A percentile compares a stretch with the other conserved stretches of the same genome.
phyloP scores from a whole-genome alignment of 2,888 invertebrate species.

The Leptinotarsa juncta region DNA sequence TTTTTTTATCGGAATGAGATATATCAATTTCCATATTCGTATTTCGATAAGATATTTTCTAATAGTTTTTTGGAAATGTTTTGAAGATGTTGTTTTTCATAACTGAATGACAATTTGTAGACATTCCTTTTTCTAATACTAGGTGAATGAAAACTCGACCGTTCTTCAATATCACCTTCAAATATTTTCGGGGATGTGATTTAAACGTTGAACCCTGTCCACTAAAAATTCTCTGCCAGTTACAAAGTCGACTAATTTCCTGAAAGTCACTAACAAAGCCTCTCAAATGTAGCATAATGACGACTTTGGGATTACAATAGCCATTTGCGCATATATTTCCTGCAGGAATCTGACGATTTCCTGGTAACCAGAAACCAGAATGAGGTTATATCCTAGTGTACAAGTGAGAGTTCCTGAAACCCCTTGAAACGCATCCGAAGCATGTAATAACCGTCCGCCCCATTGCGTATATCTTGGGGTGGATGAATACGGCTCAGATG shows the following conservation, averaged over 20 bases:
- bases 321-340: slow-evolving; percentile 42
- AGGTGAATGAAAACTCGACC: no score
- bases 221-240: slow-evolving; percentile 10
- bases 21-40: no score
- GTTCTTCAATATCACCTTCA: not conserved
- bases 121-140: no score
- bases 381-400: slow-evolving; percentile 15
- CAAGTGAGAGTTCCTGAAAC: slow-evolving; percentile 14
- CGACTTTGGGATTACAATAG: slow-evolving; percentile 40
- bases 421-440: slow-evolving; percentile 19
- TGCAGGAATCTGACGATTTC: slow-evolving; percentile 46
- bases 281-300: slow-evolving; percentile 36
- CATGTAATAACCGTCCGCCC: slow-evolving; percentile 28
- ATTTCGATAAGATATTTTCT: no score
- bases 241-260: slow-evolving; percentile 27
- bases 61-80: no score
- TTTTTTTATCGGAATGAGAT: no score
- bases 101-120: no score
- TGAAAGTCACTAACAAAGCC: slow-evolving; percentile 29
- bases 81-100: no score
- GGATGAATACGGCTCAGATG: slow-evolving; percentile 24
- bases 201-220: not conserved
- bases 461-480: slow-evolving; percentile 30
- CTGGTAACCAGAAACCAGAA: slow-evolving; percentile 32
- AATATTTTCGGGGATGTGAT: not conserved